Conservation (phyloP, 2,113 vertebrate genomes). For the Pelecanoides urinatrix region DNA sequence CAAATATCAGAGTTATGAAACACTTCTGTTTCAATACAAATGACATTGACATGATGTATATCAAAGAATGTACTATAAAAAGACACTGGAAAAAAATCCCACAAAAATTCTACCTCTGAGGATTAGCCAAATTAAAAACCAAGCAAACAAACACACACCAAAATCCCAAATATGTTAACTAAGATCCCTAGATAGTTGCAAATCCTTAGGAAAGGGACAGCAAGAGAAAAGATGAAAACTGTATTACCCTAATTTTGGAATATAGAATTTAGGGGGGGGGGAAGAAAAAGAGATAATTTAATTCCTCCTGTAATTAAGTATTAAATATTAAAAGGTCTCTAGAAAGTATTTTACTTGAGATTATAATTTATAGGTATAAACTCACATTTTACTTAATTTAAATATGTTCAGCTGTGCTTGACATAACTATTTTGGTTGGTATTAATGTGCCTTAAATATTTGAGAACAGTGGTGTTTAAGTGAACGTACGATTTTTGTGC, state of each 20-base stretch:
- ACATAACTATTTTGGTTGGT: neutral
- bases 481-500: neutral
- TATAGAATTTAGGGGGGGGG: neutral
- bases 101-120: neutral
- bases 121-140: neutral
- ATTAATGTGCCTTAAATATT: neutral
- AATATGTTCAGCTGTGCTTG: neutral
- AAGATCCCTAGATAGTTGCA: neutral
- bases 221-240: neutral
- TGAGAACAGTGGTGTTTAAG: neutral
- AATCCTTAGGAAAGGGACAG: neutral
- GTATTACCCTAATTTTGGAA: neutral
- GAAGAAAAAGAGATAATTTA: neutral
- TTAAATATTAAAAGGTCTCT: neutral
- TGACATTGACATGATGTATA: neutral
- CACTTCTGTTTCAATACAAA: neutral
- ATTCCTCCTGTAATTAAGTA: neutral
- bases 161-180: neutral
- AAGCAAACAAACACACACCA: neutral
- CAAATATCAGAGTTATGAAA: neutral
- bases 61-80: neutral
- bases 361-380: neutral
- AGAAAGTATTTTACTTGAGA: neutral
- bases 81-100: neutral
- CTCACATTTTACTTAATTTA: neutral